Percentiles rank a stretch among this genome's conserved stretches.
Conservation (phyloP, 2,797 vertebrate species). For the Nyctibius grandis region DNA sequence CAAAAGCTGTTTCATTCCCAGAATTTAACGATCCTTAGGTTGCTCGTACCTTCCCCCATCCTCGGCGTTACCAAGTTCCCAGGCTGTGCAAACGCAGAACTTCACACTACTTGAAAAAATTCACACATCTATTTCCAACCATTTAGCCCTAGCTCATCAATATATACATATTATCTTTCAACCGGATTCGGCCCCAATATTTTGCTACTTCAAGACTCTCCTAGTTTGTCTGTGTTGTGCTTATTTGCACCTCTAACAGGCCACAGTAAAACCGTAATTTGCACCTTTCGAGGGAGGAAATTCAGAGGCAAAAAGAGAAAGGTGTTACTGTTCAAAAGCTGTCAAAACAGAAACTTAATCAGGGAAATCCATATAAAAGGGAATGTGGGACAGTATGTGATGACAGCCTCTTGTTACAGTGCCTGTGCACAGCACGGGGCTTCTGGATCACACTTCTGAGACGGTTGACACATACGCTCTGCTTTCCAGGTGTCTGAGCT, state of each 20-base stretch:
- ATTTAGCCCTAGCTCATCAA: background rate
- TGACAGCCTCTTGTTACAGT: constrained; percentile 32
- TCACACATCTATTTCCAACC: constrained; percentile 33
- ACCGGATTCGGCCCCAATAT: background rate
- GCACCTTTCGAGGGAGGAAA: constrained; percentile 60
- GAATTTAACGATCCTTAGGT: background rate
- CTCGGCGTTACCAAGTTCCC: constrained; percentile 5
- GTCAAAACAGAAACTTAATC: constrained; percentile 63
- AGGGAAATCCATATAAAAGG: constrained; percentile 26
- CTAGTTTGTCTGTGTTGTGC: constrained; percentile 26
- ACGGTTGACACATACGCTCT: background rate
- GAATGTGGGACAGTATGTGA: background rate
- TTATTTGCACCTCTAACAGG: constrained; percentile 68
- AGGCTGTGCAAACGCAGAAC: constrained; percentile 40
- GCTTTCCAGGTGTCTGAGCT: constrained; percentile 31
- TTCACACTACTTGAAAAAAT: constrained; percentile 27
- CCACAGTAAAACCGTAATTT: constrained; percentile 61
- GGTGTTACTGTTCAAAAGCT: constrained; percentile 61
- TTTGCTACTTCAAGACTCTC: constrained; percentile 17
- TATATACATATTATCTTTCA: background rate
- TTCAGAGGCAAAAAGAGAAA: constrained; percentile 49
- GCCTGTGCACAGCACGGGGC: constrained; percentile 13
- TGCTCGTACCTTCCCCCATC: background rate
- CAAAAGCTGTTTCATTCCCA: background rate
- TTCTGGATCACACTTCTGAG: background rate